These are phyloP conservation scores for Beroe forskalii DNA, from an alignment of 37 sponge, comb jelly and placozoan genomes.

Conservation along the genomic window DNA sequence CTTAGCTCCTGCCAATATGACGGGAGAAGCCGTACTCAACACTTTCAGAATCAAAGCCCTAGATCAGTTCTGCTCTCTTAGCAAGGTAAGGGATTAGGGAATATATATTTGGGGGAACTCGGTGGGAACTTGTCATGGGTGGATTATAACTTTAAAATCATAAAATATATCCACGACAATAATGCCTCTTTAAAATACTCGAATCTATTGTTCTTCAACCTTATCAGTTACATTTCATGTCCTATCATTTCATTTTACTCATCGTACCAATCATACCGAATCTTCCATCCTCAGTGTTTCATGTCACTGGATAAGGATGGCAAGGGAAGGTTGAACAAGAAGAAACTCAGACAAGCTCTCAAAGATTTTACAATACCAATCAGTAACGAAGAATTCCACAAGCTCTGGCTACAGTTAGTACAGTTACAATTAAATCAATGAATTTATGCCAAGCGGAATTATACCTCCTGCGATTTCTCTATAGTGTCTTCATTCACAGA, in stretches of 20 bases:
- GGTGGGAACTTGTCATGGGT: no score
- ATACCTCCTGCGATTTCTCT: background rate
- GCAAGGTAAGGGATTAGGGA: constrained; percentile 48
- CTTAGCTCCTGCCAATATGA: background rate
- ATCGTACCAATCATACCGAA: no score
- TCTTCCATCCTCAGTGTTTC: constrained; percentile 66
- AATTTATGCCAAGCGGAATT: no score
- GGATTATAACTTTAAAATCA: no score
- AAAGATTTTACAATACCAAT: constrained; percentile 47
- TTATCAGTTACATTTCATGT: no score
- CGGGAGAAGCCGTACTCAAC: constrained; percentile 42
- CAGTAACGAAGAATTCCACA: constrained; percentile 58
- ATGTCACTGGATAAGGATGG: constrained; percentile 55
- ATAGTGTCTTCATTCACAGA: no score
- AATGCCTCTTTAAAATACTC: no score
- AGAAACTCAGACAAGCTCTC: constrained; percentile 57
- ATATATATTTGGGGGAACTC: no score
- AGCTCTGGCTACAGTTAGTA: constrained; percentile 48
- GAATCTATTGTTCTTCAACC: no score
- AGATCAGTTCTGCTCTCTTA: constrained; percentile 52
- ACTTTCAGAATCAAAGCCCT: constrained; percentile 57
- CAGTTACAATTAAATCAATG: no score
- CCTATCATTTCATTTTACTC: no score
- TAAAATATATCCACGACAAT: no score
- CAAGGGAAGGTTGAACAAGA: constrained; percentile 37